Base-by-base conservation (phyloP, 2,888 invertebrate species). In the Agonopterix alstromeriana region DNA sequence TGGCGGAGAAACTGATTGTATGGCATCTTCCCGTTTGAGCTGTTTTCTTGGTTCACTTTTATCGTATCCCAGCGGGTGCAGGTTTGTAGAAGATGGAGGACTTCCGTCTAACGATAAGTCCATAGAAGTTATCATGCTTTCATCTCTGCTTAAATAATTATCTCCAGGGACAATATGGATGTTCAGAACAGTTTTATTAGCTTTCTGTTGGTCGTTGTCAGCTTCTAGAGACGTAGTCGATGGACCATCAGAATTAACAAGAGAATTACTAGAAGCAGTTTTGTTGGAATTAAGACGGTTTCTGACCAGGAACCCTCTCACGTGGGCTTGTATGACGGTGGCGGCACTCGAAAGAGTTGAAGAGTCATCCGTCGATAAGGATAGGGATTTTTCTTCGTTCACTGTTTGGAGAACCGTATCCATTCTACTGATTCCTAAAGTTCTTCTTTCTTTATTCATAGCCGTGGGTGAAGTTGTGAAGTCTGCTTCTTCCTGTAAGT, bases 311-410 rank as follows among this genome's bases (percentile, higher is more conserved):
- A 91, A 93, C 2, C 93, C 93, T 52, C 93, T 86, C 43, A 93
- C 91, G 45, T 93, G 92, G 4, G 93, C 92, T 77, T 93, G 93
- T 57, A 93, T 93, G 61, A 90, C 90, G 2, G 91, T 92, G 36
- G 93, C 92, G 11, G 91, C 92, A 65, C 90, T 90, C 14, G 89
- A 89, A 49, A 89, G 60, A 14, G 86, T 83, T 10, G 89, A 88
- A 9, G 89, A 89, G 55, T 89, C 89, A 53, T 89, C 89, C 27
- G 87, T 88, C 17, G 89, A 89, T 49, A 84, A 65, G 0, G 89
- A 89, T 40, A 88, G 60, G 14, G 87, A 87, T 55, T 89, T 89
- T 63, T 89, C 89, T 64, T 89, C 89, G 48, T 87, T 88, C n/a
- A 89, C 88, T 8, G 89, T 89, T 70, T 89, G 89, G 45, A 89